Evolutionary conservation across 1,140 invertebrate genomes (phyloP).

Genomic region (Nymphalis io): DNA sequence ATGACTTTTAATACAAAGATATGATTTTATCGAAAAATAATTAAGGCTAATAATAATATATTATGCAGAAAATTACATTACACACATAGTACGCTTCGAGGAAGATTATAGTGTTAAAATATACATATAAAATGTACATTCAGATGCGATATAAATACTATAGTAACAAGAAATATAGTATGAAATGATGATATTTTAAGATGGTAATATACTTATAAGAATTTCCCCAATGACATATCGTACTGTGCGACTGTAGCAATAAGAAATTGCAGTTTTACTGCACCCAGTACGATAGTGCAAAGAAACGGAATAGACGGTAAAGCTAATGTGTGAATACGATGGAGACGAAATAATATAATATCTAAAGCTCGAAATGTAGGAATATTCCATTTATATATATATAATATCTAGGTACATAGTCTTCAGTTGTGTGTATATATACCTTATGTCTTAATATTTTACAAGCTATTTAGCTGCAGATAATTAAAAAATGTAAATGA

Average conservation of each 20-base stretch:
- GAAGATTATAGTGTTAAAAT: neutral
- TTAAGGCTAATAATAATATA: no score
- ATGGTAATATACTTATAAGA: neutral
- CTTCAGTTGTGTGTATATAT: no score
- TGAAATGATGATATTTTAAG: neutral
- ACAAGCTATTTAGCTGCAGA: no score
- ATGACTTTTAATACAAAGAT: no score
- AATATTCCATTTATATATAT: no score
- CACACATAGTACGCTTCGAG: no score
- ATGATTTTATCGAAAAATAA: no score
- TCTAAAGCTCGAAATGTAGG: neutral
- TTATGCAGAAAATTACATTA: no score
- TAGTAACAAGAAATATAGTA: neutral
- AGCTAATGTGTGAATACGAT: neutral
- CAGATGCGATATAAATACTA: neutral
- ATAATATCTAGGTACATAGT: no score
- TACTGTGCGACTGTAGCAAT: constrained; percentile 13
- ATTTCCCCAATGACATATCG: constrained; percentile 10
- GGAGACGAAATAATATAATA: neutral
- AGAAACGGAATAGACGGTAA: neutral
- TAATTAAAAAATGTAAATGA: no score
- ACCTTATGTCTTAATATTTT: no score
- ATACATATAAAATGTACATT: neutral
- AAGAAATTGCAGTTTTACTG: constrained; percentile 26
- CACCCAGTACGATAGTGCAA: constrained; percentile 21